A percentile compares a stretch with the other conserved stretches of the same genome.
Evolutionary conservation across 2,113 vertebrate genomes (phyloP).

Genomic region (Fregata magnificens): DNA sequence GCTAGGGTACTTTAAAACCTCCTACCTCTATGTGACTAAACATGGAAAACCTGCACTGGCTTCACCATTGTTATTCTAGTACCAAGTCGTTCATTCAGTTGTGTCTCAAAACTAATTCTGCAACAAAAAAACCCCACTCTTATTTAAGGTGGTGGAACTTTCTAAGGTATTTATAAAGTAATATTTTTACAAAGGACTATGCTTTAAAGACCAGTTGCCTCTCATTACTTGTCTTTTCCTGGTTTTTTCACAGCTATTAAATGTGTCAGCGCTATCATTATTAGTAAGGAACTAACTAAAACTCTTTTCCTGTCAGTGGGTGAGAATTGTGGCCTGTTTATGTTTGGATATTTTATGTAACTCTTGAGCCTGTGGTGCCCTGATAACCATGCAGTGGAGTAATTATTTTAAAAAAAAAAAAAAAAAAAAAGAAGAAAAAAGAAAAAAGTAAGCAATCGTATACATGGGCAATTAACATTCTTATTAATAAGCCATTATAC

Average conservation of each 20-base stretch:
- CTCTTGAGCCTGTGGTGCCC: conserved; percentile 47
- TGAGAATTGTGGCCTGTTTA: not conserved
- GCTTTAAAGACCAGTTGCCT: not conserved
- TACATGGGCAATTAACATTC: conserved; percentile 66
- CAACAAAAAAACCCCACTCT: not conserved
- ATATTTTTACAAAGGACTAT: not conserved
- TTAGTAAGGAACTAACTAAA: conserved; percentile 7
- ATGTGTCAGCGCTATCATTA: not conserved
- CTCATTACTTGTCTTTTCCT: not conserved
- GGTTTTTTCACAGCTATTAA: not conserved
- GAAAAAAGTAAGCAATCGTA: conserved; percentile 13
- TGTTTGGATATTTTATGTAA: conserved; percentile 22
- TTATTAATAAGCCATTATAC: conserved; percentile 70
- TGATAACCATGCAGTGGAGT: conserved; percentile 34
- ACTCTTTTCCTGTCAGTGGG: not conserved
- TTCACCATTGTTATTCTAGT: not conserved
- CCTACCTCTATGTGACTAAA: not conserved
- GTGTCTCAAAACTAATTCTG: not conserved
- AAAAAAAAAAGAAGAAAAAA: not conserved
- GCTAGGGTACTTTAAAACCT: not conserved
- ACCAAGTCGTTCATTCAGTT: not conserved
- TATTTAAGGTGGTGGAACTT: not conserved
- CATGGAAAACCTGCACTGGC: not conserved
- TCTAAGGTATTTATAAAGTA: not conserved
- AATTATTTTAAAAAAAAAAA: not conserved